Evolutionary conservation across 2,113 vertebrate species (phyloP).

Genomic region (Tachysurus fulvidraco): DNA sequence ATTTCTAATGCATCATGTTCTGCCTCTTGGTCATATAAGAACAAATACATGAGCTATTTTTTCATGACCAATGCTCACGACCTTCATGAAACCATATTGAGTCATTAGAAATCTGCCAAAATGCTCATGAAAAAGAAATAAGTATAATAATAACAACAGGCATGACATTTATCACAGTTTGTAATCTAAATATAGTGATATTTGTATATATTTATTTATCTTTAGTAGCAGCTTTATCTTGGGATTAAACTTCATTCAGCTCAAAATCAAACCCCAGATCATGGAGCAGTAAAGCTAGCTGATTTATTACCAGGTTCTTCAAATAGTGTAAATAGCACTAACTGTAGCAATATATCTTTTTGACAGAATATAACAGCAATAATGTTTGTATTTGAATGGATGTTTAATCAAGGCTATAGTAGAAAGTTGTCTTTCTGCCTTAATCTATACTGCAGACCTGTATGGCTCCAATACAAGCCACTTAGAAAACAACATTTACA

Average conservation of each 20-base stretch:
- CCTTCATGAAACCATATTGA: too few relatives aligned
- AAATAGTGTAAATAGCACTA: too few relatives aligned
- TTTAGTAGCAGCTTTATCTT: too few relatives aligned
- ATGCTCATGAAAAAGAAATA: neutral
- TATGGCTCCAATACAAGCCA: neutral
- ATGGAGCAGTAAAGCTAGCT: neutral
- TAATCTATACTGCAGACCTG: neutral
- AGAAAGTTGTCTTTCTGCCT: neutral
- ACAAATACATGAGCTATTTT: too few relatives aligned
- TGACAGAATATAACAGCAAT: too few relatives aligned
- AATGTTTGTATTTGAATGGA: too few relatives aligned
- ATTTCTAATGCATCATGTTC: constrained; percentile 64
- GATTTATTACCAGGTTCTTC: too few relatives aligned
- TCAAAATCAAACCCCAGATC: neutral
- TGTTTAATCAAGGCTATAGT: too few relatives aligned
- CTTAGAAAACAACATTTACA: neutral
- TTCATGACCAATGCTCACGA: too few relatives aligned
- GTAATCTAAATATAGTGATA: neutral
- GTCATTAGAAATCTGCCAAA: too few relatives aligned
- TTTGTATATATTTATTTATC: neutral
- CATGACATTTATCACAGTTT: neutral
- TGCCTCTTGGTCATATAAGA: too few relatives aligned
- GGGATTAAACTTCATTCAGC: neutral
- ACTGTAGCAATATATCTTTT: too few relatives aligned
- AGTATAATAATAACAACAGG: neutral